phyloP scores from a whole-genome alignment of 1,140 invertebrate species.

The Aphelenchoides besseyi region DNA sequence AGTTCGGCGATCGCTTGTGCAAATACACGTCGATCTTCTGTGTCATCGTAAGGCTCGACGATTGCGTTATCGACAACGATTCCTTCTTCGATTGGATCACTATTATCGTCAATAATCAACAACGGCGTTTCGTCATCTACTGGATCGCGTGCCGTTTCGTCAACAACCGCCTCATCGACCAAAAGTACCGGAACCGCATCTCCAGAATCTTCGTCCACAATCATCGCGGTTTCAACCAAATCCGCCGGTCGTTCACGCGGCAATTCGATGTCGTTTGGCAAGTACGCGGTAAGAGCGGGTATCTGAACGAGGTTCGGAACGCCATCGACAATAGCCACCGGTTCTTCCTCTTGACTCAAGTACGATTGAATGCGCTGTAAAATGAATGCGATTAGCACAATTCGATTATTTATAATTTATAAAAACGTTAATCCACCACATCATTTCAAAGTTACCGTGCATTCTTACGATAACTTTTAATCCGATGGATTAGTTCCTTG shows the following conservation, averaged over 20 bases:
- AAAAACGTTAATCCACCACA: no score
- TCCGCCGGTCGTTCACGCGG: background rate
- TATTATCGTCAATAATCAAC: slow-evolving; percentile 20
- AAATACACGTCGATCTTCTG: background rate
- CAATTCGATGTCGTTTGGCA: background rate
- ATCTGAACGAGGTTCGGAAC: slow-evolving; percentile 8
- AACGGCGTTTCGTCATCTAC: slow-evolving; percentile 19
- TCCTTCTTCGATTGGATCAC: background rate
- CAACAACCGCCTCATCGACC: slow-evolving; percentile 22
- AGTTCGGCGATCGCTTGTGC: background rate
- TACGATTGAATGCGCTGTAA: slow-evolving; percentile 15
- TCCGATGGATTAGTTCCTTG: background rate
- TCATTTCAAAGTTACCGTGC: no score
- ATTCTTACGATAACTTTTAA: no score
- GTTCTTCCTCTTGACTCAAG: slow-evolving; percentile 14
- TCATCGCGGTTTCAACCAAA: slow-evolving; percentile 23
- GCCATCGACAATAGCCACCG: background rate
- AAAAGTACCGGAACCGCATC: slow-evolving; percentile 29
- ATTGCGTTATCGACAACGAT: background rate
- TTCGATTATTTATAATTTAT: background rate
- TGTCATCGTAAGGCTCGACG: background rate
- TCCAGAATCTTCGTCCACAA: slow-evolving; percentile 36
- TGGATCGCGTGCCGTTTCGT: slow-evolving; percentile 10
- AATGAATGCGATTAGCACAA: background rate
- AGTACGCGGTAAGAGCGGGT: slow-evolving; percentile 5